Evolutionary conservation across 2,797 vertebrate genomes (phyloP), one percentile per base, ranked within the genome.

Genomic region (Anguilla megastoma): DNA sequence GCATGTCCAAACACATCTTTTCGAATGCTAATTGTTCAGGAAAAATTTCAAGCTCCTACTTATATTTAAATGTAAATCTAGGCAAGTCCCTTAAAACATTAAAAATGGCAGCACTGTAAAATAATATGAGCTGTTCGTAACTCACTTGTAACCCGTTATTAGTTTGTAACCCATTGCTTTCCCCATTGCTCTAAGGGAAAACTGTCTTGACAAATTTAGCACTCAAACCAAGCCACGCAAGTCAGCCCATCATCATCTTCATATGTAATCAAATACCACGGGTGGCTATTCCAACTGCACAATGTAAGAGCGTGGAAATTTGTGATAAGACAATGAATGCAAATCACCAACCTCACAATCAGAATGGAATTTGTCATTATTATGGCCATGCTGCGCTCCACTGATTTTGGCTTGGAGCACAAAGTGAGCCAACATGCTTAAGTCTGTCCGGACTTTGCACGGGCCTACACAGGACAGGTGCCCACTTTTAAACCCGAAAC

Each of bases 401-500:
- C 50, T 21, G 27, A 54, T 58, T 85, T 27, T 56, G 74, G 12
- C 74, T 6, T 16, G 74, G 84, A 18, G 50, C 84, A 27, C n/a
- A 58, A 18, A 85, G 54, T 50, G 21, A 48, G 50, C 21, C 36
- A 30, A 33, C 10, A 12, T 76, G 63, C 85, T 52, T 48, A 76
- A 74, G 63, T 74, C 33, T 86, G 85, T 52, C 85, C 85, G 45
- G 69, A 86, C 27, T 54, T 52, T 86, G 45, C 41, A 36, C 27
- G 24, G 66, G 85, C 14, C 66, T 76, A n/a, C 21, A 5, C 21
- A 52, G 85, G 45, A 41, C 63, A 48, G 41, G 66, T 86, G 41
- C 63, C 48, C 48, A 92, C 87, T 90, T 85, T 90, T 86, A 92
- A 90, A 91, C 87, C 89, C 56, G 88, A 90, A 88, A 94, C 92